Percentiles rank a stretch among this genome's conserved stretches.
Evolutionary conservation across 2,888 invertebrate species (phyloP).

Genomic region (Eretmocerus hayati): DNA sequence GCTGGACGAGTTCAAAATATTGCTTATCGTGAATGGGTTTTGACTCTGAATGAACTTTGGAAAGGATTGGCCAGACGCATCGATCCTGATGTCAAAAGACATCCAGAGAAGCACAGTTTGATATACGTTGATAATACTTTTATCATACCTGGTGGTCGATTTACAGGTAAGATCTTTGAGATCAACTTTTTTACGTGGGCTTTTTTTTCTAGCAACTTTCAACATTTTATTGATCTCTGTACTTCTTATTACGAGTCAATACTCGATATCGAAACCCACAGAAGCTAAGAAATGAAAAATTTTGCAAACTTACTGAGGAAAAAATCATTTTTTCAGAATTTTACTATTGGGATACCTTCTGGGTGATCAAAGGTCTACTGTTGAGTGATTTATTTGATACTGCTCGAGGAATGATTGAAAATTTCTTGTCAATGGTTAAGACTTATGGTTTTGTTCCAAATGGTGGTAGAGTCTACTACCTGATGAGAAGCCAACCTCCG

Average conservation of each 20-base stretch:
- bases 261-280: no score
- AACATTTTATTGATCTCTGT: no score
- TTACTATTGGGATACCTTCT: conserved; percentile 95
- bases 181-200: not conserved
- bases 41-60: conserved; percentile 67
- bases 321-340: no score
- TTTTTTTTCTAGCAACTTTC: not conserved
- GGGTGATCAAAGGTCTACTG: conserved; percentile 83
- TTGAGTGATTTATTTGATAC: conserved; percentile 78
- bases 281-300: no score
- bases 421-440: conserved; percentile 75
- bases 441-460: conserved; percentile 80
- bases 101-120: conserved; percentile 74
- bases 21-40: conserved; percentile 65
- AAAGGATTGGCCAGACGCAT: conserved; percentile 70
- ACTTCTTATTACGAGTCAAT: no score
- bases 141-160: conserved; percentile 86
- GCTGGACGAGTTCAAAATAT: conserved; percentile 65
- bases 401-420: conserved; percentile 75
- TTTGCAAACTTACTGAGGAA: no score
- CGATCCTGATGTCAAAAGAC: conserved; percentile 60
- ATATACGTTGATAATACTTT: conserved; percentile 83
- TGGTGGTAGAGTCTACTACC: conserved; percentile 83
- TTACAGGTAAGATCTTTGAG: conserved; percentile 47
- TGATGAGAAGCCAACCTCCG: conserved; percentile 76